Percentiles rank a stretch among this genome's conserved stretches.
Conservation (phyloP, 2,888 invertebrate genomes). For the Xanthorhoe designata region DNA sequence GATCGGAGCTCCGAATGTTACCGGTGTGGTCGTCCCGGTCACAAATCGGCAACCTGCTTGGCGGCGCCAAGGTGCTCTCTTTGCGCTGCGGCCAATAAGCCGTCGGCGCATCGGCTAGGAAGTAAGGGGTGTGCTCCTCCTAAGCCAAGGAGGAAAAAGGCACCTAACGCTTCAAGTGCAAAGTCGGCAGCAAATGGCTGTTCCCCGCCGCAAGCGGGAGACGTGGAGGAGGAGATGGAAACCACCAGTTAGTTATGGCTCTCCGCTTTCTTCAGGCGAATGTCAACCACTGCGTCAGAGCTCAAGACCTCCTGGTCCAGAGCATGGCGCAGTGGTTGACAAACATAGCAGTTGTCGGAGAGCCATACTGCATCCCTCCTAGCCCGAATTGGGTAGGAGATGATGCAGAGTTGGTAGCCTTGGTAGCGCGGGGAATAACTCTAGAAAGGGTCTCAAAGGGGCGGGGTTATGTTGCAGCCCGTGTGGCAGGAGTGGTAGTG, state of each 20-base stretch:
- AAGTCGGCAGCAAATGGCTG: neutral
- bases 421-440: neutral
- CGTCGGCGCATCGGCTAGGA: too few relatives aligned
- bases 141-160: too few relatives aligned
- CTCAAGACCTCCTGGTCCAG: neutral
- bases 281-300: too few relatives aligned
- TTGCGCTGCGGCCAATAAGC: too few relatives aligned
- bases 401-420: neutral
- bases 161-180: too few relatives aligned
- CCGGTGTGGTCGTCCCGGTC: too few relatives aligned
- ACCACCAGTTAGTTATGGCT: neutral
- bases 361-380: too few relatives aligned
- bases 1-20: too few relatives aligned
- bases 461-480: neutral
- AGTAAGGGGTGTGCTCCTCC: too few relatives aligned
- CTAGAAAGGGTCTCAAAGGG: neutral
- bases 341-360: neutral
- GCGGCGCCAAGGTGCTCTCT: too few relatives aligned
- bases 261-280: neutral
- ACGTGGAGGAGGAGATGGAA: neutral
- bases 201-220: neutral
- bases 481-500: neutral
- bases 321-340: conserved; percentile 1
- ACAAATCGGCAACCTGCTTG: too few relatives aligned
- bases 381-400: too few relatives aligned